A percentile compares a stretch with the other conserved stretches of the same genome.
phyloP scores from a whole-genome alignment of 2,888 invertebrate species.

The Nezara viridula region DNA sequence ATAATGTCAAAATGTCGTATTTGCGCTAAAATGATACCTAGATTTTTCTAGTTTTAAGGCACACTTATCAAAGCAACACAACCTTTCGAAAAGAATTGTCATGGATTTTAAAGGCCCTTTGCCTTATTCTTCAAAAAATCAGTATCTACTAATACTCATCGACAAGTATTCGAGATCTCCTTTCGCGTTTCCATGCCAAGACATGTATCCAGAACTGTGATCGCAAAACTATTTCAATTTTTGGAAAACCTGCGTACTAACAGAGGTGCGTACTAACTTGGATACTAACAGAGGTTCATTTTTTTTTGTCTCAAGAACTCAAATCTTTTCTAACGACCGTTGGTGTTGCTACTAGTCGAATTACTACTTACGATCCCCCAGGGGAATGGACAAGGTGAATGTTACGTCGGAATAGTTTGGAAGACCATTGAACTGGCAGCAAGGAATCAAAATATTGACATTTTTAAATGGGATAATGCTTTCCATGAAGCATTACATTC shows the following conservation, averaged over 20 bases:
- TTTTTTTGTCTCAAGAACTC: conserved; percentile 44
- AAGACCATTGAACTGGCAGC: conserved; percentile 54
- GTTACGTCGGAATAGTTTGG: conserved; percentile 60
- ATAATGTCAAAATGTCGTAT: background rate
- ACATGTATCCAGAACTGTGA: background rate
- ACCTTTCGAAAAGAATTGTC: background rate
- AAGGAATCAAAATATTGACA: too few relatives aligned
- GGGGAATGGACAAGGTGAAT: conserved; percentile 59
- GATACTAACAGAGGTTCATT: too few relatives aligned
- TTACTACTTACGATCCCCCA: conserved; percentile 56
- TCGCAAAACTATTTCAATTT: background rate
- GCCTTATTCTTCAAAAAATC: background rate
- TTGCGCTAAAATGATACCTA: background rate
- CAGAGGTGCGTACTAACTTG: too few relatives aligned
- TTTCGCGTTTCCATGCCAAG: background rate
- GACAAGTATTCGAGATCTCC: background rate
- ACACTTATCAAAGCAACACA: background rate
- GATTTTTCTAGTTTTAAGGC: background rate
- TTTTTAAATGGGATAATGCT: background rate
- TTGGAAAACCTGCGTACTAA: too few relatives aligned
- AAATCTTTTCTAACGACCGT: background rate
- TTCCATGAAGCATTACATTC: conserved; percentile 62
- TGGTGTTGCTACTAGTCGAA: conserved; percentile 55
- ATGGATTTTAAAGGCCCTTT: background rate
- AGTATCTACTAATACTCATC: background rate